Base-by-base conservation (phyloP, 2,888 invertebrate species). In the Chrysolina oricalcia region DNA sequence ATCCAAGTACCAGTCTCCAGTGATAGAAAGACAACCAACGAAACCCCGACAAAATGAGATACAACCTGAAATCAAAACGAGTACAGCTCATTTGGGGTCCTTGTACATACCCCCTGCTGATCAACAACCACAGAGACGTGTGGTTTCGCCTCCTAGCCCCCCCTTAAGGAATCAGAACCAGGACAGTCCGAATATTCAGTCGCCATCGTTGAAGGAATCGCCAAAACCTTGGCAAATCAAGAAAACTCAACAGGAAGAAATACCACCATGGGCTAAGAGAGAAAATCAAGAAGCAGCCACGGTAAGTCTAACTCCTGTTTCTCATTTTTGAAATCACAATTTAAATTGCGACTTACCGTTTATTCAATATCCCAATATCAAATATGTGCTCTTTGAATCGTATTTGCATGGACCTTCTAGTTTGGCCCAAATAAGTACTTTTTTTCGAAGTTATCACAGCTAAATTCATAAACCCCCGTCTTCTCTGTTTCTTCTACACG, bases 201-300 rank as follows among this genome's bases (percentile, higher is more conserved):
- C 90, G 19, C 88, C 90, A 2, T 89, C 89, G 5, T 83, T 92
- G 63, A 89, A 91, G 72, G 91, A 92, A 83, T 91, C 92, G 0
- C 92, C 92, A 0, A 91, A 91, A 56, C 92, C 92, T 0, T 93
- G 92, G 92, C 88, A 91, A 83, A 86, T 86, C 17, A 85, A 84
- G 59, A 87, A 87, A 72, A 85, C 89, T 65, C 89, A 90, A 73
- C 89, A 87, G 76, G 89, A 90, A 67, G 90, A 90, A 56, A 81
- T 90, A 10, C 91, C 91, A 1, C 87, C 90, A 59, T 91, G 92
- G 90, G 91, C 87, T n/a, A 86, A 82, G 73, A 84, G 82, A 21
- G 80, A 81, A 35, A 86, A 82, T 46, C 76, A 80, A 23, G 72
- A 48, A 3, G 71, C 59, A 40, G 40, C 19, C 11, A 68, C 23